Percentiles rank a stretch among this genome's conserved stretches.
Evolutionary conservation across 1,140 invertebrate species (phyloP).

Genomic region (Bradynema listronoti): DNA sequence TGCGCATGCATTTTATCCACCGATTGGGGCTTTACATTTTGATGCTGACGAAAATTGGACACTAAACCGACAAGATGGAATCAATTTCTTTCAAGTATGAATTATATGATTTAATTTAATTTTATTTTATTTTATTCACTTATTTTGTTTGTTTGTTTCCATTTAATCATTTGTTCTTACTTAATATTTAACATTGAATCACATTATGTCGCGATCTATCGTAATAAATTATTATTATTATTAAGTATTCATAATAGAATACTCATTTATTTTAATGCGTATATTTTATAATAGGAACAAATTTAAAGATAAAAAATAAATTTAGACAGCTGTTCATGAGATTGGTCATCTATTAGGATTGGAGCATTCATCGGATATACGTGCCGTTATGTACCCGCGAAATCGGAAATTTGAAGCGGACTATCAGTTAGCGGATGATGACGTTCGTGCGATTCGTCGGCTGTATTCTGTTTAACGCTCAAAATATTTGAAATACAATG

Average conservation of each 20-base stretch:
- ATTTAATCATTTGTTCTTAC: too few species aligned
- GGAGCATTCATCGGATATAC: slow-evolving; percentile 48
- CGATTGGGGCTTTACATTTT: slow-evolving; percentile 52
- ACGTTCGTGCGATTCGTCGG: slow-evolving; percentile 39
- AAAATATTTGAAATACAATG: too few species aligned
- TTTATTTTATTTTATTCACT: slow-evolving; percentile 16
- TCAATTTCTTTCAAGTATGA: slow-evolving; percentile 49
- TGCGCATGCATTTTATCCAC: slow-evolving; percentile 56
- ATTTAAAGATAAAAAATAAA: slow-evolving; percentile 23
- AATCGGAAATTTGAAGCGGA: slow-evolving; percentile 41
- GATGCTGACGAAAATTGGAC: slow-evolving; percentile 57
- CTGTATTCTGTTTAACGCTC: slow-evolving; percentile 17
- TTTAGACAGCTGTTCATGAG: slow-evolving; percentile 53
- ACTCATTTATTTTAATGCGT: slow-evolving; percentile 5
- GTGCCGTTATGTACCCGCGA: slow-evolving; percentile 50
- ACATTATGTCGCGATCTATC: too few species aligned
- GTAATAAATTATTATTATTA: slow-evolving; percentile 15
- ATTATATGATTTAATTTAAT: slow-evolving; percentile 10
- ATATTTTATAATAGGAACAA: neutral
- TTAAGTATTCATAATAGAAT: slow-evolving; percentile 4
- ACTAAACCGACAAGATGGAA: slow-evolving; percentile 41
- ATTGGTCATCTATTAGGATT: slow-evolving; percentile 55
- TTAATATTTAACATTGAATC: too few species aligned
- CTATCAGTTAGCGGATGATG: slow-evolving; percentile 41
- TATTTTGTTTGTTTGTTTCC: too few species aligned